Evolutionary conservation across 2,888 invertebrate species (phyloP), one percentile per base, ranked within the genome.

Genomic region (Fragum sueziense): DNA sequence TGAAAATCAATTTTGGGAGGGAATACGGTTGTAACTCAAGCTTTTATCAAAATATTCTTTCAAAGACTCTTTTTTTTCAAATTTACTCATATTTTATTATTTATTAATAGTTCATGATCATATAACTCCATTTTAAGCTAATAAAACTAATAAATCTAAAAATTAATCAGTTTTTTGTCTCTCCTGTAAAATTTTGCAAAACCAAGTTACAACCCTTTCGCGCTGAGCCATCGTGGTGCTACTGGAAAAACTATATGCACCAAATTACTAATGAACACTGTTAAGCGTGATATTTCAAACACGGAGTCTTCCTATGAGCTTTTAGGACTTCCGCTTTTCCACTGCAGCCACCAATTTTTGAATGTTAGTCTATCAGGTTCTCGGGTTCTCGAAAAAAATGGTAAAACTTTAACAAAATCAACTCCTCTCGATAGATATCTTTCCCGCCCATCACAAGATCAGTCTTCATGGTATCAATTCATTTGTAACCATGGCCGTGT

Each of bases 211-310:
- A n/a, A n/a, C n/a, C n/a, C n/a, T n/a, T n/a, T n/a, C n/a, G n/a
- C n/a, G n/a, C n/a, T n/a, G n/a, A n/a, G n/a, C n/a, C n/a, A n/a
- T n/a, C n/a, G n/a, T n/a, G 17, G 57, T 14, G 54, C 4, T 54
- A 52, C 61, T 29, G 69, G 75, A 47, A 82, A 82, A 59, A 72
- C 76, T 14, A 22, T 85, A 2, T 80, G 82, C 27, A 84, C 70
- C 0, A 85, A 86, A 74, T 37, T 85, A 27, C 65, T 87, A 0
- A 81, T 87, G 69, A 54, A 67, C 20, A 85, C 83, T 33, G 84
- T 83, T n/a, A 86, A 86, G 74, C 31, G 87, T 34, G 86, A 86
- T 34, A 62, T 87, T 27, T 86, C 86, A 33, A 65, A 70, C 17
- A 78, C 85, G 25, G 85, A 85, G 61, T 80, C 82, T n/a, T 79